These are phyloP conservation scores for Diabrotica balteata DNA, from an alignment of 2,888 invertebrate species.

Conservation along the genomic window DNA sequence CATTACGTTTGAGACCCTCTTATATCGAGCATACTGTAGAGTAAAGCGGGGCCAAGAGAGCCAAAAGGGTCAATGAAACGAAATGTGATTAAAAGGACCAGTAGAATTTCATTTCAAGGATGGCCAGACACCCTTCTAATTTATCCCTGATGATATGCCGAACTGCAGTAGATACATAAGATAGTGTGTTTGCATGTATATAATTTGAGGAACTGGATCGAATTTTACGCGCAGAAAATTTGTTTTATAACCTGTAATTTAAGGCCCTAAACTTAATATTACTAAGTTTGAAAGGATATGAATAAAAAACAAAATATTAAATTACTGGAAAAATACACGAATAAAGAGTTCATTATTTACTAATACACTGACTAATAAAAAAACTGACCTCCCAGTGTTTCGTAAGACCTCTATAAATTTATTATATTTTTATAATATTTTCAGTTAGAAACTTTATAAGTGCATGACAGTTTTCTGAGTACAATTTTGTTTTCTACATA, in stretches of 20 bases:
- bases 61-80: conserved; percentile 39
- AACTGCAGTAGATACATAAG: conserved; percentile 29
- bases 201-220: conserved; percentile 42
- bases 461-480: no score
- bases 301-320: no score
- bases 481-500: no score
- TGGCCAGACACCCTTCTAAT: conserved; percentile 48
- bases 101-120: conserved; percentile 49
- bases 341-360: no score
- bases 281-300: background rate
- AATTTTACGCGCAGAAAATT: conserved; percentile 34
- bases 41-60: conserved; percentile 22
- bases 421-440: no score
- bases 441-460: no score
- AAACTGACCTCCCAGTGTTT: no score
- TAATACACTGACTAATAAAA: no score
- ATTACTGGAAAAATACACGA: no score
- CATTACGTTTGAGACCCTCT: background rate
- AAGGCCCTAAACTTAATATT: background rate
- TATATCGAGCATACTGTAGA: background rate
- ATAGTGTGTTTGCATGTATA: conserved; percentile 28
- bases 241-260: background rate
- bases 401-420: no score
- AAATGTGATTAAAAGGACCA: conserved; percentile 46
- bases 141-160: conserved; percentile 44